Conservation (phyloP, 1,140 invertebrate species). For the Nephila pilipes region DNA sequence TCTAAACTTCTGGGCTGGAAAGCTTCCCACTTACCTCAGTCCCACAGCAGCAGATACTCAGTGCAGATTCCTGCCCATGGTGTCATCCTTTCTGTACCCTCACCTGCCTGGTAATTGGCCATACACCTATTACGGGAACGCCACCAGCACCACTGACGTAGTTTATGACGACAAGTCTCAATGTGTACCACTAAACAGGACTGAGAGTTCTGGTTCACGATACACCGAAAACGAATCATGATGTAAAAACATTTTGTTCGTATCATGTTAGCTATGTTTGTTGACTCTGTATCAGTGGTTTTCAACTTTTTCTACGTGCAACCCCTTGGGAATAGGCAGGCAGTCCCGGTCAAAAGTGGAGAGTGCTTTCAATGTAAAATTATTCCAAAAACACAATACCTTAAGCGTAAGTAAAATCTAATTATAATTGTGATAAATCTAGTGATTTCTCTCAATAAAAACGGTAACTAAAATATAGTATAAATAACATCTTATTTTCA, state of each 20-base stretch:
- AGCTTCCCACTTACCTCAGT: conserved; percentile 34
- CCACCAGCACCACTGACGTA: background rate
- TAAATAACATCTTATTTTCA: no score
- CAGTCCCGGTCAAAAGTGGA: no score
- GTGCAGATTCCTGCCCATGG: conserved; percentile 61
- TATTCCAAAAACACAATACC: no score
- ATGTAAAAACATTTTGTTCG: background rate
- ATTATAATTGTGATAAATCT: no score
- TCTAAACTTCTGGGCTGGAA: conserved; percentile 51
- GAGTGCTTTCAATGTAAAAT: no score
- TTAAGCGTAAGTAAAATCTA: no score
- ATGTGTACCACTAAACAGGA: background rate
- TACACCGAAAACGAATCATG: conserved; percentile 31
- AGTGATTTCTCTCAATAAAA: no score
- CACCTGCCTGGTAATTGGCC: conserved; percentile 37
- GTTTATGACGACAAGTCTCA: background rate
- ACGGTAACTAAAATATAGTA: no score
- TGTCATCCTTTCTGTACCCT: conserved; percentile 58
- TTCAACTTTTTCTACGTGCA: no score
- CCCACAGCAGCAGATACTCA: conserved; percentile 3
- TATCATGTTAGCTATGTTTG: background rate
- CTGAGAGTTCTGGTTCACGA: background rate
- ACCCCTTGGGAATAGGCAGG: no score
- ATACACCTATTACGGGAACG: conserved; percentile 41
- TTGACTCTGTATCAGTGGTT: background rate